phyloP scores from a whole-genome alignment of 1,140 invertebrate genomes.

The Lepidurus packardi region DNA sequence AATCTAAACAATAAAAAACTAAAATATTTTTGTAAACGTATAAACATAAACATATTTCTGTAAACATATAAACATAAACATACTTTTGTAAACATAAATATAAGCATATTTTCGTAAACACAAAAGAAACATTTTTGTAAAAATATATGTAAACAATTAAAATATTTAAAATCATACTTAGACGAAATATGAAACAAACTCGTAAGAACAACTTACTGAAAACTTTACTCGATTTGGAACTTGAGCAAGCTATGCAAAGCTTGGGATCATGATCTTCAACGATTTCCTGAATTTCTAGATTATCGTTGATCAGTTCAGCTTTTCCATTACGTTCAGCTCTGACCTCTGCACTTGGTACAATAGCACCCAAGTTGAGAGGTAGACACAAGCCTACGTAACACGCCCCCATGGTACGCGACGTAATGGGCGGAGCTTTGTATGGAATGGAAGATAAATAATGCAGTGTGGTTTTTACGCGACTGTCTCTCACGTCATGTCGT shows the following conservation, averaged over 20 bases:
- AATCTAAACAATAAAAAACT: not conserved
- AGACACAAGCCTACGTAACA: conserved; percentile 73
- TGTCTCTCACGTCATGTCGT: conserved; percentile 4
- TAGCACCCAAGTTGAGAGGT: conserved; percentile 58
- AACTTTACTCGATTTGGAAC: not conserved
- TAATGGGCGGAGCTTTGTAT: conserved; percentile 28
- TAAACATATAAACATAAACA: too few relatives aligned
- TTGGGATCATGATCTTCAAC: conserved; percentile 14
- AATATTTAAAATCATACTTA: not conserved
- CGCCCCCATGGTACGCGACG: conserved; percentile 18
- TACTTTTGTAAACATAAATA: not conserved
- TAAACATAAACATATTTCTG: too few relatives aligned
- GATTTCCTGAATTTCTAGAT: not conserved
- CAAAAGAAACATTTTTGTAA: too few relatives aligned
- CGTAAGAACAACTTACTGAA: not conserved
- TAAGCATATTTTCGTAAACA: too few relatives aligned
- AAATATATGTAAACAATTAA: not conserved
- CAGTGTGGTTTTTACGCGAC: conserved; percentile 33
- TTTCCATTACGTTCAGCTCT: conserved; percentile 6
- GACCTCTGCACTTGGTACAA: conserved; percentile 55
- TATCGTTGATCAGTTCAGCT: not conserved
- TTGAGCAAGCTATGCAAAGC: conserved; percentile 25
- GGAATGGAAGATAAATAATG: conserved; percentile 28
- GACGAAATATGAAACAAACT: not conserved
- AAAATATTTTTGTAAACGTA: not conserved